Conservation (phyloP, 2,888 invertebrate species). For the Pandemis cinnamomeana region DNA sequence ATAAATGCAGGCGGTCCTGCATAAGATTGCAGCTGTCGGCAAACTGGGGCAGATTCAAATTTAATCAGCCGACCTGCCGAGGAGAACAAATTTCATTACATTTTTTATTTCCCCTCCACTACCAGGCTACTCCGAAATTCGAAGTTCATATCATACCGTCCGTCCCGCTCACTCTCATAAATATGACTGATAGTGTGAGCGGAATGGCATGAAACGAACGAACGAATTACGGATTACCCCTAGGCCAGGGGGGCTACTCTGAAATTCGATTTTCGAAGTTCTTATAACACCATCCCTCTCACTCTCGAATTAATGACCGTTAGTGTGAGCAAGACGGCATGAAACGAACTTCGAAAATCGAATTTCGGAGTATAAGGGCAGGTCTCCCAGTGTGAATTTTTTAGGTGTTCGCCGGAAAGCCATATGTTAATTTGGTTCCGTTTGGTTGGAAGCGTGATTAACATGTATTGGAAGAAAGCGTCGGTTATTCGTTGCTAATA, state of each 20-base stretch:
- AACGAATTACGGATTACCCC: too few species aligned
- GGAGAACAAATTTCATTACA: slow-evolving; percentile 39
- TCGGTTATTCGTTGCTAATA: neutral
- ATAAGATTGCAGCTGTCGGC: slow-evolving; percentile 9
- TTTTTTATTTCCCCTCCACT: slow-evolving; percentile 15
- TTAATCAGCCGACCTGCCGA: slow-evolving; percentile 39
- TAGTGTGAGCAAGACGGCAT: too few species aligned
- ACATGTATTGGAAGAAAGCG: neutral
- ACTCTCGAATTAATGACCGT: too few species aligned
- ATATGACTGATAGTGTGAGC: neutral
- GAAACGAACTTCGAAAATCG: too few species aligned
- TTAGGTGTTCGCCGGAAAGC: neutral
- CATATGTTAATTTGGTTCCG: slow-evolving; percentile 14
- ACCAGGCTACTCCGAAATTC: too few species aligned
- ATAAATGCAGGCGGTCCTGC: slow-evolving; percentile 27
- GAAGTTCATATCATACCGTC: too few species aligned
- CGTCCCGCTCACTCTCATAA: too few species aligned
- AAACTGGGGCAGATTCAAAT: slow-evolving; percentile 41
- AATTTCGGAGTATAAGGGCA: too few species aligned
- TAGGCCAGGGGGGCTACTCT: too few species aligned
- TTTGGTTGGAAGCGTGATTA: neutral
- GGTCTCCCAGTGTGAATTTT: neutral
- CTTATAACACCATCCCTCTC: too few species aligned
- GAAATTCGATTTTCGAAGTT: too few species aligned
- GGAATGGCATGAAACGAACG: too few species aligned